These are phyloP conservation scores for Emmelina monodactyla DNA, from an alignment of 2,888 invertebrate species.

Conservation along the genomic window DNA sequence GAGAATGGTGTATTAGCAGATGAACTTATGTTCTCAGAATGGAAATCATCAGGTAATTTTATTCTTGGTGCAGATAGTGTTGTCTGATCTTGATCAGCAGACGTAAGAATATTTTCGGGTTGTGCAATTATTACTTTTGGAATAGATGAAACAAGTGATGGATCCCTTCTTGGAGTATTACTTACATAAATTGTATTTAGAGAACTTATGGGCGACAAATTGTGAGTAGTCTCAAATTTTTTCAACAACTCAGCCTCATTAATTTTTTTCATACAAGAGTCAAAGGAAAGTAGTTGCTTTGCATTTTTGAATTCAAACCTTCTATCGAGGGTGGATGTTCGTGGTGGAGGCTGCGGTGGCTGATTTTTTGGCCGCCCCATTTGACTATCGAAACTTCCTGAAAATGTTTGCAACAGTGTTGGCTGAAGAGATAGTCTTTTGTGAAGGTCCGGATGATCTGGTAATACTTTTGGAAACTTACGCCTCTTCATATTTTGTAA, in stretches of 20 bases:
- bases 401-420: conserved; percentile 46
- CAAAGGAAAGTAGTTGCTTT: conserved; percentile 47
- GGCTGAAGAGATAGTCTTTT: conserved; percentile 74
- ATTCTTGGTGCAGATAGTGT: conserved; percentile 56
- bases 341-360: conserved; percentile 78
- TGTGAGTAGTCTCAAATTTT: conserved; percentile 50
- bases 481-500: conserved; percentile 75
- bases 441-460: conserved; percentile 72
- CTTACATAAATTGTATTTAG: conserved; percentile 20
- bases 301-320: conserved; percentile 52
- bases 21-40: conserved; percentile 34
- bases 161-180: conserved; percentile 27
- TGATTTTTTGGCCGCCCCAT: conserved; percentile 44
- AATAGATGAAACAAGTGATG: conserved; percentile 23
- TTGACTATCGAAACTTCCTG: conserved; percentile 31
- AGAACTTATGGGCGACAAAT: conserved; percentile 24
- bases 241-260: conserved; percentile 21
- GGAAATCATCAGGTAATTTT: conserved; percentile 52
- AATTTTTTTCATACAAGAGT: conserved; percentile 28
- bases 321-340: conserved; percentile 74
- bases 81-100: conserved; percentile 41
- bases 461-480: conserved; percentile 86
- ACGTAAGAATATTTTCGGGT: conserved; percentile 43
- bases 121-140: conserved; percentile 63
- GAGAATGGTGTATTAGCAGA: conserved; percentile 44